A percentile compares a stretch with the other conserved stretches of the same genome.
Conservation (phyloP, 2,797 vertebrate genomes). For the Macropodus opercularis region DNA sequence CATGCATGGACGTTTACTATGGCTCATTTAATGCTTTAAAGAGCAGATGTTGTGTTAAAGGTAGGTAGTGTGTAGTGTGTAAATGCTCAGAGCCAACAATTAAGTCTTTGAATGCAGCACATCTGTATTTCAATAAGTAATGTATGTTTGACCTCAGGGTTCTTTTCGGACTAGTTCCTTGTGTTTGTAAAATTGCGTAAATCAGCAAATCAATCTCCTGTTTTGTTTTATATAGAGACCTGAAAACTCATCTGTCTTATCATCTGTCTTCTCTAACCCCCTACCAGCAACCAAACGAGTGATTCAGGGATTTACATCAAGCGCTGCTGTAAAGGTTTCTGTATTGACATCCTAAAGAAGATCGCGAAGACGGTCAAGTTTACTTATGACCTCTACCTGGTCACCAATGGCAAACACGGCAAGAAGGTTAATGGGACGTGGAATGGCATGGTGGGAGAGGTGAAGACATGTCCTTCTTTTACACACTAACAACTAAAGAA, state of each 20-base stretch:
- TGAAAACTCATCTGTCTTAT: neutral
- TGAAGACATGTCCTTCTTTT: conserved; percentile 56
- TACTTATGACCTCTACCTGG: conserved; percentile 97
- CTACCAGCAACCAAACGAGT: conserved; percentile 90
- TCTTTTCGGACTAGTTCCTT: neutral
- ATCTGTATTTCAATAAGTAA: no score
- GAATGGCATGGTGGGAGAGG: conserved; percentile 99
- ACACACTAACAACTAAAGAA: neutral
- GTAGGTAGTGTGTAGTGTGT: no score
- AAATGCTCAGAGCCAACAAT: neutral
- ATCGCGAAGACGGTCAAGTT: conserved; percentile 98
- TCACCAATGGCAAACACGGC: conserved; percentile 98
- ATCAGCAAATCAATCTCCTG: neutral
- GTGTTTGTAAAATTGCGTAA: neutral
- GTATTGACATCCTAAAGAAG: conserved; percentile 99
- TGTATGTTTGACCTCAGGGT: no score
- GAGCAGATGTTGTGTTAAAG: neutral
- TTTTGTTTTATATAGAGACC: neutral
- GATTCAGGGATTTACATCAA: conserved; percentile 98
- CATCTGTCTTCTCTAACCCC: neutral
- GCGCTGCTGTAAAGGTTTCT: conserved; percentile 99
- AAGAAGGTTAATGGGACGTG: conserved; percentile 98
- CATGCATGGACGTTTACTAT: neutral
- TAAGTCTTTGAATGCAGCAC: no score
- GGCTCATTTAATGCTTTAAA: conserved; percentile 2